These are phyloP conservation scores for Monopis laevigella DNA, from an alignment of 2,888 invertebrate species.

Conservation along the genomic window DNA sequence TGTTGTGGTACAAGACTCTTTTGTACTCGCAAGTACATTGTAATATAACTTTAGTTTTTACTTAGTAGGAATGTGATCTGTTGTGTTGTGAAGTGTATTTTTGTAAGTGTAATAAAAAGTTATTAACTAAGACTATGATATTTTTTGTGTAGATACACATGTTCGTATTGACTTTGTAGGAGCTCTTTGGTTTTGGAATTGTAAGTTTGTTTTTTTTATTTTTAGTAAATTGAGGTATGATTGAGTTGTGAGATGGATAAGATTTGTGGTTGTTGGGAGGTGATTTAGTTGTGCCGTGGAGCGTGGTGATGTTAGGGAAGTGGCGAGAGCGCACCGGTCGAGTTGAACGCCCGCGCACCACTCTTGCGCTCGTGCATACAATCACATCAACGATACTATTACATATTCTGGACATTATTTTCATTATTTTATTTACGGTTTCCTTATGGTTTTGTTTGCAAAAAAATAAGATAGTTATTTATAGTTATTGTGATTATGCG, in stretches of 20 bases:
- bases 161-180: not conserved
- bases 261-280: conserved; percentile 2
- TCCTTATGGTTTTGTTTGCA: not conserved
- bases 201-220: conserved; percentile 3
- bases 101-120: conserved; percentile 41
- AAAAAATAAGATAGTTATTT: not conserved
- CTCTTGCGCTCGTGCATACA: conserved; percentile 17
- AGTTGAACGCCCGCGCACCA: conserved; percentile 54
- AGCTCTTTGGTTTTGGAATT: not conserved
- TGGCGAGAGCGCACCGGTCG: conserved; percentile 22
- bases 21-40: not conserved
- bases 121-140: conserved; percentile 3
- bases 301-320: conserved; percentile 14
- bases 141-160: not conserved
- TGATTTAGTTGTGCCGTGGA: conserved; percentile 11
- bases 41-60: not conserved
- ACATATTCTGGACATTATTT: not conserved
- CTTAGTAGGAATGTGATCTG: conserved; percentile 35
- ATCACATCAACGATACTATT: too few species aligned
- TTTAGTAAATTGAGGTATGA: conserved; percentile 1
- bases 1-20: conserved; percentile 30
- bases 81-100: conserved; percentile 54
- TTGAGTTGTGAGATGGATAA: not conserved
- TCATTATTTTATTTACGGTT: not conserved
- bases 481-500: not conserved